phyloP scores from a whole-genome alignment of 2,113 vertebrate genomes.

The Sterrhoptilus dennistouni region DNA sequence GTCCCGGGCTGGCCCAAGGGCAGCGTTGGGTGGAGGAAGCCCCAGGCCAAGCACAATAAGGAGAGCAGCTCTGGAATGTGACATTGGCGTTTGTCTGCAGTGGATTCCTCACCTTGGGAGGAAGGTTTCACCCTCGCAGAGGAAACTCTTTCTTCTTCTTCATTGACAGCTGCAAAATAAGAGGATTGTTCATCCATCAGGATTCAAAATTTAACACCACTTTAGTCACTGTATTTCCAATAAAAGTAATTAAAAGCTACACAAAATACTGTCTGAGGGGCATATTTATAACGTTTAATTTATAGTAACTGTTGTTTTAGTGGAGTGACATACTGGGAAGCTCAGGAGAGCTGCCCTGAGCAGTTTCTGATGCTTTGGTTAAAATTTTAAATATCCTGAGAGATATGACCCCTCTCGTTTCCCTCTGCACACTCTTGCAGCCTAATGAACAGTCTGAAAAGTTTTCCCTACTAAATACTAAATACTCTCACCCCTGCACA shows the following conservation, averaged over 20 bases:
- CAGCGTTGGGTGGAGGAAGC: background rate
- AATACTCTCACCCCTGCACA: background rate
- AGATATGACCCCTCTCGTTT: background rate
- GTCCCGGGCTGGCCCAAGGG: conserved; percentile 25
- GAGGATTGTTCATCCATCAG: background rate
- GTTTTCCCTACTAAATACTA: background rate
- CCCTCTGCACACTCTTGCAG: background rate
- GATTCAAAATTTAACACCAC: background rate
- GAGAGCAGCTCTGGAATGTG: conserved; percentile 41
- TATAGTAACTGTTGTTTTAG: no score
- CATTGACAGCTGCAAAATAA: background rate
- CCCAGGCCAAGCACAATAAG: conserved; percentile 52
- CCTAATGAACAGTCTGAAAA: background rate
- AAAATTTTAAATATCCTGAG: background rate
- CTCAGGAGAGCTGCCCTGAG: background rate
- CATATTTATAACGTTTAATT: no score
- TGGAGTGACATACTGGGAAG: no score
- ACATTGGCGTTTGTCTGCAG: background rate
- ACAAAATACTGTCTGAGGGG: no score
- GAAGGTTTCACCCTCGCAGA: background rate
- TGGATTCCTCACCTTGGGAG: background rate
- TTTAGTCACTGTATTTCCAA: no score
- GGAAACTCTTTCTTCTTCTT: background rate
- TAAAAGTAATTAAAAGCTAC: no score
- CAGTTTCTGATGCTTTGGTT: background rate